Percentiles rank a stretch among this genome's conserved stretches.
These are phyloP conservation scores for Brachionus rubens DNA, from an alignment of 1,140 invertebrate species.

Conservation along the genomic window DNA sequence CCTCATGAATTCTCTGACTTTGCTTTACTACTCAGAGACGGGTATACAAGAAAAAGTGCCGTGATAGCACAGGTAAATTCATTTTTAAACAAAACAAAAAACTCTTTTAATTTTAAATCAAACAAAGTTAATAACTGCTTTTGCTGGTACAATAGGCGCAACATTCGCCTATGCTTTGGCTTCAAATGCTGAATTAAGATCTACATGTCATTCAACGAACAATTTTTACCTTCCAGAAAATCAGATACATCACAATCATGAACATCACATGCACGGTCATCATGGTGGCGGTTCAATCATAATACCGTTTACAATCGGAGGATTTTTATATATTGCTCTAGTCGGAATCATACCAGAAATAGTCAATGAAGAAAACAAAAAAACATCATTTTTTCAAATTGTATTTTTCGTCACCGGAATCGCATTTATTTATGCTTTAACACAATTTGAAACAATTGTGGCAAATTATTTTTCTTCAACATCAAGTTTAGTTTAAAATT, in stretches of 20 bases:
- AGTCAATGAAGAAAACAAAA: constrained; percentile 70
- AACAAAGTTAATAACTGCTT: constrained; percentile 16
- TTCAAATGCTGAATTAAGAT: not conserved
- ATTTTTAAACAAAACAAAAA: not conserved
- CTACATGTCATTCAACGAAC: not conserved
- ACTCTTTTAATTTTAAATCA: too few species aligned
- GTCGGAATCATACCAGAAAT: constrained; percentile 88
- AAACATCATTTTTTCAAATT: constrained; percentile 12
- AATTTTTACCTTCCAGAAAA: not conserved
- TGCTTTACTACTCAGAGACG: constrained; percentile 77
- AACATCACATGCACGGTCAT: constrained; percentile 4
- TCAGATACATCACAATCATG: not conserved
- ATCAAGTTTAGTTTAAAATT: not conserved
- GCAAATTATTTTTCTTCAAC: not conserved
- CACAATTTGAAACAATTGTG: constrained; percentile 39
- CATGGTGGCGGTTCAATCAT: constrained; percentile 72
- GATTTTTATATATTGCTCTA: constrained; percentile 69
- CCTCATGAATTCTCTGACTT: constrained; percentile 97
- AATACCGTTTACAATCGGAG: constrained; percentile 50
- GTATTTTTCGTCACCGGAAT: constrained; percentile 7
- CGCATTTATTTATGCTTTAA: constrained; percentile 27
- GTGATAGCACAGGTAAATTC: constrained; percentile 71
- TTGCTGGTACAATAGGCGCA: constrained; percentile 16
- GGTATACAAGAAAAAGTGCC: constrained; percentile 65
- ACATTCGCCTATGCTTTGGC: not conserved